Percentiles rank a stretch among this genome's conserved stretches.
phyloP scores from a whole-genome alignment of 2,113 vertebrate genomes.

The Semicossyphus pulcher region DNA sequence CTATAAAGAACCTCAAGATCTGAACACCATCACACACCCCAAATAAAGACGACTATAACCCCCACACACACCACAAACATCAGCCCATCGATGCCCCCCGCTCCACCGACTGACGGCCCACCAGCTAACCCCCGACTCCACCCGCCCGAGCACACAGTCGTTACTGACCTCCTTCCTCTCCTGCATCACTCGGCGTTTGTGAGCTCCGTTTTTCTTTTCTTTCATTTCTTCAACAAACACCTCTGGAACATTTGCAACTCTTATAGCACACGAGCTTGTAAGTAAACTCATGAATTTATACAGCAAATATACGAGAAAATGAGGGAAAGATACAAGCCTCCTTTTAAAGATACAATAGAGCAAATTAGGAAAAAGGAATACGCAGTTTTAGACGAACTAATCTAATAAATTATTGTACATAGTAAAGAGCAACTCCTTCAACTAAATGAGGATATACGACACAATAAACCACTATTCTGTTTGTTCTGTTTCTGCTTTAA shows the following conservation, averaged over 20 bases:
- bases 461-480: constrained; percentile 83
- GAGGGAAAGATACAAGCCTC: constrained; percentile 8
- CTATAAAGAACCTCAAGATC: constrained; percentile 94
- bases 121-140: constrained; percentile 9
- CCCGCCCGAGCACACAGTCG: not conserved
- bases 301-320: constrained; percentile 18
- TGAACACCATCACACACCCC: constrained; percentile 73
- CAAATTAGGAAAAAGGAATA: constrained; percentile 44
- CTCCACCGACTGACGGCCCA: constrained; percentile 25
- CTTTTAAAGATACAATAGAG: constrained; percentile 28
- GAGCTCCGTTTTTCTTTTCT: not conserved
- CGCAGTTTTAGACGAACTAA: constrained; percentile 76
- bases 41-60: constrained; percentile 44
- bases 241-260: constrained; percentile 75
- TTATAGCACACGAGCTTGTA: constrained; percentile 75
- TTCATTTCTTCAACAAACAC: constrained; percentile 12
- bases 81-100: not conserved
- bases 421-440: constrained; percentile 81
- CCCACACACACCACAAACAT: not conserved
- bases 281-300: constrained; percentile 53
- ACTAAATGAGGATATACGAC: constrained; percentile 80
- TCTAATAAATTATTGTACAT: constrained; percentile 96
- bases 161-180: constrained; percentile 6
- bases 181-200: not conserved
- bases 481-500: constrained; percentile 72